phyloP scores from a whole-genome alignment of 2,113 vertebrate species.

The Triplophysa dalaica region DNA sequence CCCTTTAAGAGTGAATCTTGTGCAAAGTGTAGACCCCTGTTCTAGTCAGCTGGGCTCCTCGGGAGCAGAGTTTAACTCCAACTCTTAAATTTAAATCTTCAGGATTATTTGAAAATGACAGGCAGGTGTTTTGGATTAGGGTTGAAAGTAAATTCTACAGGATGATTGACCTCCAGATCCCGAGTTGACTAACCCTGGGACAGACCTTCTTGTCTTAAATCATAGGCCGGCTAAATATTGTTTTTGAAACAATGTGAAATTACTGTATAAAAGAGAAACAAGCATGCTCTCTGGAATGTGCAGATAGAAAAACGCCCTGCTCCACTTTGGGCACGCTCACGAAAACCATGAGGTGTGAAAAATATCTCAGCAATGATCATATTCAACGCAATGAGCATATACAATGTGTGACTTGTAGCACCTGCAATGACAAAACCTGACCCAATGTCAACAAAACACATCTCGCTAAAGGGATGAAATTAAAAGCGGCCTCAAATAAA shows the following conservation, averaged over 20 bases:
- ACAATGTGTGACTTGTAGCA: slow-evolving; percentile 37
- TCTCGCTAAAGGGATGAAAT: background rate
- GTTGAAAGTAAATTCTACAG: background rate
- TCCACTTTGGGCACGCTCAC: background rate
- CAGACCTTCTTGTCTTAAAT: background rate
- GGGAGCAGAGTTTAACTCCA: too few species aligned
- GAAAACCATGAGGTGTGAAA: slow-evolving; percentile 25
- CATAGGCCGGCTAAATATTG: background rate
- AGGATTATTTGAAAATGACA: too few species aligned
- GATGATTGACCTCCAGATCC: too few species aligned
- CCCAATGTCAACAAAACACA: slow-evolving; percentile 40
- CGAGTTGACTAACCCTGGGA: background rate
- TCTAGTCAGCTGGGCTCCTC: too few species aligned
- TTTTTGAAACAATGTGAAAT: slow-evolving; percentile 14
- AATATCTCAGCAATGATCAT: background rate
- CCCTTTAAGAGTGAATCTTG: too few species aligned
- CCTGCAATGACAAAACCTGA: slow-evolving; percentile 54
- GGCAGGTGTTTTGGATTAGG: too few species aligned
- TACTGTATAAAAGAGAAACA: background rate
- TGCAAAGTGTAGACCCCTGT: too few species aligned
- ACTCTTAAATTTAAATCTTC: too few species aligned
- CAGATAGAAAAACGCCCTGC: background rate
- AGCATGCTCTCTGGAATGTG: background rate
- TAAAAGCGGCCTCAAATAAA: slow-evolving; percentile 16
- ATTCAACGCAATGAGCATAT: slow-evolving; percentile 26